phyloP scores from a whole-genome alignment of 2,113 vertebrate species.

The Calypte anna region DNA sequence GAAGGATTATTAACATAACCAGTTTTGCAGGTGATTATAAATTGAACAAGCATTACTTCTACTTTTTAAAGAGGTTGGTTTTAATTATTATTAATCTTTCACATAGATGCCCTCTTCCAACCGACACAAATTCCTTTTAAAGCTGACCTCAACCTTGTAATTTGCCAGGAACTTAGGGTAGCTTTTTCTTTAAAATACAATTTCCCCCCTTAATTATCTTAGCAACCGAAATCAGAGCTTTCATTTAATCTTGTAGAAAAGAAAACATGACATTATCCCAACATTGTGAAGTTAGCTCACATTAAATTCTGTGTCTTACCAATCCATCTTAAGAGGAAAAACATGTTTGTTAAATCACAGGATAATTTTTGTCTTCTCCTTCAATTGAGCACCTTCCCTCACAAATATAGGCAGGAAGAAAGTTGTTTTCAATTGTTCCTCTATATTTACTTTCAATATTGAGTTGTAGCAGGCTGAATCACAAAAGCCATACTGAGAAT shows the following conservation, averaged over 20 bases:
- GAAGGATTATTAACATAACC: conserved; percentile 58
- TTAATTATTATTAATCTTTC: conserved; percentile 12
- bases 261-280: not conserved
- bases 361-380: not conserved
- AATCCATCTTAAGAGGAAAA: not conserved
- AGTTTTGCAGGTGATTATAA: conserved; percentile 46
- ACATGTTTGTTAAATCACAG: not conserved
- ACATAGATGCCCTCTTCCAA: not conserved
- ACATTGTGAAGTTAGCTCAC: not conserved
- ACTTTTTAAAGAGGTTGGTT: not conserved
- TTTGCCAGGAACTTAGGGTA: not conserved
- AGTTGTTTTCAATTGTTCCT: not conserved
- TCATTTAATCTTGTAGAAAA: not conserved
- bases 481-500: not conserved
- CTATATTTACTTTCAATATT: not conserved
- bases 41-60: not conserved
- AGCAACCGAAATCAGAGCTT: not conserved
- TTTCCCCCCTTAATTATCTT: not conserved
- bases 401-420: not conserved
- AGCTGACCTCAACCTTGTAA: not conserved
- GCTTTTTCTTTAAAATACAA: not conserved
- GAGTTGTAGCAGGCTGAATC: not conserved
- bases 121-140: not conserved
- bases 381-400: not conserved
- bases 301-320: not conserved